A percentile compares a stretch with the other conserved stretches of the same genome.
Conservation (phyloP, 35 echinoderm and acorn worm species). For the Apostichopus japonicus region DNA sequence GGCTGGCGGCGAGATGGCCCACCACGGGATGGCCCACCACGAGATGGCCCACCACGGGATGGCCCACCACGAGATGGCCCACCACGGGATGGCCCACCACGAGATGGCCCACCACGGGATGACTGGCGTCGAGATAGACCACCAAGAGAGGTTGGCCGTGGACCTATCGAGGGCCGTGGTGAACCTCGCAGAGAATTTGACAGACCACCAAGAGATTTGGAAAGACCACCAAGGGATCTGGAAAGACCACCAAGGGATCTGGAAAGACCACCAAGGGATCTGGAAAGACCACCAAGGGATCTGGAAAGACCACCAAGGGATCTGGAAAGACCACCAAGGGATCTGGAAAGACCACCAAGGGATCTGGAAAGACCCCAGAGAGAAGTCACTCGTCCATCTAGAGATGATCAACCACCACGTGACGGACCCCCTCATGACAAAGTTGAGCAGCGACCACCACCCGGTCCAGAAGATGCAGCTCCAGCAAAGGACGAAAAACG, state of each 20-base stretch:
- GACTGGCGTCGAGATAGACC: slow-evolving; percentile 48
- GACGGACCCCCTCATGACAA: background rate
- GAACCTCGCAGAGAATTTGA: background rate
- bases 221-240: slow-evolving; percentile 10
- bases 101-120: slow-evolving; percentile 17
- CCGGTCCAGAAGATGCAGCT: background rate
- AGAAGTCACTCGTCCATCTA: slow-evolving; percentile 18
- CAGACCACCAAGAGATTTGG: slow-evolving; percentile 17
- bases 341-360: slow-evolving; percentile 2
- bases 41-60: slow-evolving; percentile 17
- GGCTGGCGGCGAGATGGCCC: slow-evolving; percentile 53
- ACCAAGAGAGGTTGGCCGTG: slow-evolving; percentile 54
- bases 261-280: background rate
- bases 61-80: slow-evolving; percentile 53
- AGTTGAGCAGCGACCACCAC: background rate
- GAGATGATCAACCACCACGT: background rate
- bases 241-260: background rate
- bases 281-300: slow-evolving; percentile 8
- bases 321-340: background rate
- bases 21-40: slow-evolving; percentile 6
- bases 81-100: slow-evolving; percentile 6
- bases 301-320: slow-evolving; percentile 48
- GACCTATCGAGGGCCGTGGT: slow-evolving; percentile 19
- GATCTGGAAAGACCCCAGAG: background rate
- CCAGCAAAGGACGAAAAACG: background rate